Percentiles rank a stretch among this genome's conserved stretches.
Conservation (phyloP, 2,797 vertebrate genomes). For the Benthosema pterotum region DNA sequence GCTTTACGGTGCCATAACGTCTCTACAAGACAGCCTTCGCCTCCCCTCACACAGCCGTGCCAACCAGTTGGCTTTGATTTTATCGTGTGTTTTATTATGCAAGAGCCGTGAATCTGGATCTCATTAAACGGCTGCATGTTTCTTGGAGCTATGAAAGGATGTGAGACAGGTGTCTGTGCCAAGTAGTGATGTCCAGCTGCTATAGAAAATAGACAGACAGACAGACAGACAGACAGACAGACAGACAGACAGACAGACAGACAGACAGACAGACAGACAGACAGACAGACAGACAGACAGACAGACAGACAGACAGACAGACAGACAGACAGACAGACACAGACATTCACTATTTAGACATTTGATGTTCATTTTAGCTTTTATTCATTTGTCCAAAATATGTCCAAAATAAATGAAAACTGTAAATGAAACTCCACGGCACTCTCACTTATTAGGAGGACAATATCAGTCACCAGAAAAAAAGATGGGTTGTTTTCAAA, state of each 20-base stretch:
- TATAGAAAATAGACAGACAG: background rate
- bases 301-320: background rate
- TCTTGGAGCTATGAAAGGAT: slow-evolving; percentile 4
- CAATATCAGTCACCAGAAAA: too few species aligned
- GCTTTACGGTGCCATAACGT: slow-evolving; percentile 11
- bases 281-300: background rate
- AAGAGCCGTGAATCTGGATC: slow-evolving; percentile 15
- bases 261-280: background rate
- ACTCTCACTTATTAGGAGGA: too few species aligned
- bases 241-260: background rate
- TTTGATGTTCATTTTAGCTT: too few species aligned
- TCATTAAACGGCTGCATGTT: slow-evolving; percentile 13
- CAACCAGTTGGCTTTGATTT: slow-evolving; percentile 11
- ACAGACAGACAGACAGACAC: background rate
- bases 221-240: slow-evolving; percentile 8
- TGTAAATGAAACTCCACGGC: too few species aligned
- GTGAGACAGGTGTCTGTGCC: background rate
- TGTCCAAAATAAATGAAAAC: too few species aligned
- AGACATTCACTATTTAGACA: too few species aligned
- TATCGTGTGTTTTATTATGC: slow-evolving; percentile 11
- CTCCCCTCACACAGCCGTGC: slow-evolving; percentile 1
- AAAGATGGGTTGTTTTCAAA: too few species aligned
- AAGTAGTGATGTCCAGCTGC: slow-evolving; percentile 7
- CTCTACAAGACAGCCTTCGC: background rate
- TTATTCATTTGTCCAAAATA: too few species aligned